Evolutionary conservation across 2,888 invertebrate genomes (phyloP), one percentile per base, ranked within the genome.

Genomic region (Eristalinus aeneus): DNA sequence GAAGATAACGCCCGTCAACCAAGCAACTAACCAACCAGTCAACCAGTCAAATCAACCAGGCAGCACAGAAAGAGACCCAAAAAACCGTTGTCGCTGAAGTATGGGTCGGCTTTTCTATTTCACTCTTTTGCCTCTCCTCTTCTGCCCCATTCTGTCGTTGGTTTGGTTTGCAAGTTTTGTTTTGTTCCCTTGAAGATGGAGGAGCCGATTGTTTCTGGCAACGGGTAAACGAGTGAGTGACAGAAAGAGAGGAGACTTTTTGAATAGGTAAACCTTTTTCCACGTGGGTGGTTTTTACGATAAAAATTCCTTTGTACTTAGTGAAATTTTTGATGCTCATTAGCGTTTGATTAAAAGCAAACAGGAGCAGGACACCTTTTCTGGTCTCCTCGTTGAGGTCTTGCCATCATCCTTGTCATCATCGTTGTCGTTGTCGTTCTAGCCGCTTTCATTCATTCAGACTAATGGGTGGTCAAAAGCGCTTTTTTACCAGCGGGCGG

Each of bases 331-430:
- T 65, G 67, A 72, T 72, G 71, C 65, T 78, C 72, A 78, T 78
- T 78, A 78, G 72, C 46, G 65, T 78, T 72, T 78, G 78, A 79
- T 79, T 72, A 73, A 79, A 79, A 72, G 65, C 60, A 78, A 78
- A 67, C 27, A 71, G 64, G 23, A 23, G 56, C 56, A 22, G 11
- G 23, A 56, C 56, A 56, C 56, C 56, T 23, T 56, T 56, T 22
- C 22, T 54, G 11, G 23, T 22, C 22, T 22, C 22, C n/a, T 27
- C 27, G 27, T 5, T 27, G 2, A 27, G 27, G 27, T 27, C 27
- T 27, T 27, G 27, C 27, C 27, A 27, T 27, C 27, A 27, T 27
- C 27, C 27, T 27, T 5, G 27, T 27, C 27, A 27, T 27, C 27
- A 5, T 27, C 27, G 27, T 27, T 5, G 27, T 27, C 27, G 5